A percentile compares a stretch with the other conserved stretches of the same genome.
Evolutionary conservation across 2,888 invertebrate species (phyloP).

Genomic region (Athetis lepigone): DNA sequence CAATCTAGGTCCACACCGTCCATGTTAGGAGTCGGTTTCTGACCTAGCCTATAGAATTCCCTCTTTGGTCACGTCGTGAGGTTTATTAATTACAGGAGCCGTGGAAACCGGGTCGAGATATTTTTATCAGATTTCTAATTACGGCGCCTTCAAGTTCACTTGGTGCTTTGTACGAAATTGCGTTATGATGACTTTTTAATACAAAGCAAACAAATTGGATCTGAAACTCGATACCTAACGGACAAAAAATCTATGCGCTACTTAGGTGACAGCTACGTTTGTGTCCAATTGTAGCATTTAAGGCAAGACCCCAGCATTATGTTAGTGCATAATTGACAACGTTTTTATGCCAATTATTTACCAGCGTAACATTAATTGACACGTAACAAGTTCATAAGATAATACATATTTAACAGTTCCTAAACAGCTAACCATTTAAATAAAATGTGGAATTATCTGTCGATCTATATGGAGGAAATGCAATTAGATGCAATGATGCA

Average conservation of each 20-base stretch:
- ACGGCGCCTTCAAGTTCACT: conserved; percentile 69
- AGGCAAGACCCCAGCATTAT: conserved; percentile 77
- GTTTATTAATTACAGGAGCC: conserved; percentile 79
- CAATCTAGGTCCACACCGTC: conserved; percentile 71
- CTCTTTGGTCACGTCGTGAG: conserved; percentile 78
- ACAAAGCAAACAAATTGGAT: conserved; percentile 70
- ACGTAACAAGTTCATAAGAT: conserved; percentile 78
- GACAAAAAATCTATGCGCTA: conserved; percentile 71
- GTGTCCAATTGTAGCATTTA: conserved; percentile 72
- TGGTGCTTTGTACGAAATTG: conserved; percentile 59
- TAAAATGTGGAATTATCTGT: conserved; percentile 67
- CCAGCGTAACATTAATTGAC: conserved; percentile 83
- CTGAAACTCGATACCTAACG: conserved; percentile 60
- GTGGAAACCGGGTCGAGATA: conserved; percentile 76
- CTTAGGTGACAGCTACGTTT: conserved; percentile 70
- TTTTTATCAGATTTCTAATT: conserved; percentile 76
- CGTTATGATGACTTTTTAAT: conserved; percentile 72
- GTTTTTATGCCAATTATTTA: conserved; percentile 87
- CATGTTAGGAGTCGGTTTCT: conserved; percentile 76
- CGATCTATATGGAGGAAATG: conserved; percentile 82
- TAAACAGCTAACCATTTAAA: conserved; percentile 60
- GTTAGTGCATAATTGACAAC: conserved; percentile 80
- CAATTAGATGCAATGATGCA: conserved; percentile 89
- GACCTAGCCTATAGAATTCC: conserved; percentile 76
- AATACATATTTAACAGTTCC: conserved; percentile 79